A percentile compares a stretch with the other conserved stretches of the same genome.
These are phyloP conservation scores for Poliocrania exsul DNA, from an alignment of 2,797 vertebrate genomes.

Conservation along the genomic window DNA sequence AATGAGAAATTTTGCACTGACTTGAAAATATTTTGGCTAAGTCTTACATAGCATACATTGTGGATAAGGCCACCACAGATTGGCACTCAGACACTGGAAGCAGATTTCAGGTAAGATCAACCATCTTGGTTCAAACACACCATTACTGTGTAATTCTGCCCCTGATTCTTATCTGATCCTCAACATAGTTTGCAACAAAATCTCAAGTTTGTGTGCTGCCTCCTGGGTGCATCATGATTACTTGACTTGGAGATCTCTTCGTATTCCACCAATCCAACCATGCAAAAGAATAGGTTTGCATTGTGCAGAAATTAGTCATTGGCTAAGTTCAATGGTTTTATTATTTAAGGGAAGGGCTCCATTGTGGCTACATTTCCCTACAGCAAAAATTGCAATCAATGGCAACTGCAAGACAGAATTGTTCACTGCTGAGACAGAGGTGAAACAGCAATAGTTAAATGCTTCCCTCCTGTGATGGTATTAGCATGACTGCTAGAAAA, in stretches of 20 bases:
- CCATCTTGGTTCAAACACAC: background rate
- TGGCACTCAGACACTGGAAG: background rate
- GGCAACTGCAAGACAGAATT: background rate
- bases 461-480: slow-evolving; percentile 29
- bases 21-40: slow-evolving; percentile 1
- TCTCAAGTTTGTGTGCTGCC: background rate
- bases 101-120: slow-evolving; percentile 1
- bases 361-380: background rate
- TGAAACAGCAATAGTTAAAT: slow-evolving; percentile 41
- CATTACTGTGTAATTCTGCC: background rate
- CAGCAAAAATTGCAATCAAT: background rate
- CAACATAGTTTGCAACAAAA: background rate
- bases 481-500: slow-evolving; percentile 55
- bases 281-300: background rate
- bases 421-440: background rate
- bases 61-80: background rate
- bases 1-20: background rate
- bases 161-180: background rate
- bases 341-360: background rate
- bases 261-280: background rate
- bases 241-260: background rate
- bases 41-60: background rate
- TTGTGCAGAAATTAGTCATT: background rate
- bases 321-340: background rate
- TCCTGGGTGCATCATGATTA: background rate